These are phyloP conservation scores for Siniperca knerii DNA, from an alignment of 2,113 vertebrate genomes.

Conservation along the genomic window DNA sequence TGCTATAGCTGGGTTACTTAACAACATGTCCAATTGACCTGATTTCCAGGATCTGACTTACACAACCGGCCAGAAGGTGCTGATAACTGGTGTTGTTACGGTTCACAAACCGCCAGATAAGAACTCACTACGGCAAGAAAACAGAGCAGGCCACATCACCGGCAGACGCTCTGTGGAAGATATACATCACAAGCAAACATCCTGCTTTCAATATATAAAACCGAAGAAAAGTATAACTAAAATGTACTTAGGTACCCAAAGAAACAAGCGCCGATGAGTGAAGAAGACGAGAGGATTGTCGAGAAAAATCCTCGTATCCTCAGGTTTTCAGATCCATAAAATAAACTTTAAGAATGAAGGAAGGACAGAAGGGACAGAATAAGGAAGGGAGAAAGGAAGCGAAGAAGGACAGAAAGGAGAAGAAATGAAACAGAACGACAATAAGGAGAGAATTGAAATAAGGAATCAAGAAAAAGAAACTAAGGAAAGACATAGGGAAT, in stretches of 20 bases:
- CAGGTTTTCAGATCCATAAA: too few species aligned
- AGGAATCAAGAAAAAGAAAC: neutral
- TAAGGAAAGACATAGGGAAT: neutral
- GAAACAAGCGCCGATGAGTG: too few species aligned
- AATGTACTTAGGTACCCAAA: too few species aligned
- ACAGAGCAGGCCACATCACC: too few species aligned
- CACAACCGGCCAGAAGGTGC: conserved; percentile 27
- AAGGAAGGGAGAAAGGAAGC: neutral
- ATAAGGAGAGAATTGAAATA: neutral
- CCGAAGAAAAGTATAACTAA: too few species aligned
- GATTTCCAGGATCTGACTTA: conserved; percentile 32
- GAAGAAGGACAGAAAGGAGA: neutral
- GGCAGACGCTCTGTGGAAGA: too few species aligned
- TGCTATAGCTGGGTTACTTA: conserved; percentile 13
- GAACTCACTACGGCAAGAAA: neutral
- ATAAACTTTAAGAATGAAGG: neutral
- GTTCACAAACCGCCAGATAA: neutral
- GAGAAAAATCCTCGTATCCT: too few species aligned
- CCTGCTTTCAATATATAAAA: too few species aligned
- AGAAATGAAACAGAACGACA: too few species aligned
- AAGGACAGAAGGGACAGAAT: too few species aligned
- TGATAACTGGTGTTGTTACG: neutral
- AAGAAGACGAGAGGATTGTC: too few species aligned
- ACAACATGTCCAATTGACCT: conserved; percentile 30
- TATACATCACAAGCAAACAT: too few species aligned